Evolutionary conservation across 2,888 invertebrate genomes (phyloP).

Genomic region (Acronicta psi): DNA sequence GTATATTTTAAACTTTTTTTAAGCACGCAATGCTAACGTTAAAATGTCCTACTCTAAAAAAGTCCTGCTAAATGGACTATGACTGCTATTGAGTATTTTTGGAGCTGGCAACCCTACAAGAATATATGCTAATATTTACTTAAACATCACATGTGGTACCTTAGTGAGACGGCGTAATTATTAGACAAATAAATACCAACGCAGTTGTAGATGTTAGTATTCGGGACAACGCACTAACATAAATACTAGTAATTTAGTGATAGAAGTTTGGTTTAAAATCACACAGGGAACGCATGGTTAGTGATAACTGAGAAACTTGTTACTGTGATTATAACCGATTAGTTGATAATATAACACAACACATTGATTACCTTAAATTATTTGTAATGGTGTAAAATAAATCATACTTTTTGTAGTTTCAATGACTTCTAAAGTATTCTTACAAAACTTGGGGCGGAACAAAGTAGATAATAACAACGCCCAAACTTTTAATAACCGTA

Average conservation of each 20-base stretch:
- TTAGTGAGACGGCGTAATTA: conserved; percentile 47
- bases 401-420: background rate
- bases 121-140: conserved; percentile 43
- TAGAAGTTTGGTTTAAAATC: no score
- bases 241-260: background rate
- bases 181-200: conserved; percentile 33
- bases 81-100: background rate
- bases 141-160: conserved; percentile 34
- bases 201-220: conserved; percentile 12
- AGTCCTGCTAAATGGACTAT: no score
- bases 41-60: no score
- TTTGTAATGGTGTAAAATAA: no score
- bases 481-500: conserved; percentile 25
- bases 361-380: no score
- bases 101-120: conserved; percentile 30
- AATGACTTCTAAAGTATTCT: background rate
- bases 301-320: no score
- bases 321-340: no score
- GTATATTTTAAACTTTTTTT: no score
- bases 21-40: no score
- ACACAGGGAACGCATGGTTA: no score
- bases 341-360: no score
- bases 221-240: conserved; percentile 1
- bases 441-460: background rate
- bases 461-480: conserved; percentile 26